A percentile compares a stretch with the other conserved stretches of the same genome.
Evolutionary conservation across 2,888 invertebrate species (phyloP).

Genomic region (Graphium colonna): DNA sequence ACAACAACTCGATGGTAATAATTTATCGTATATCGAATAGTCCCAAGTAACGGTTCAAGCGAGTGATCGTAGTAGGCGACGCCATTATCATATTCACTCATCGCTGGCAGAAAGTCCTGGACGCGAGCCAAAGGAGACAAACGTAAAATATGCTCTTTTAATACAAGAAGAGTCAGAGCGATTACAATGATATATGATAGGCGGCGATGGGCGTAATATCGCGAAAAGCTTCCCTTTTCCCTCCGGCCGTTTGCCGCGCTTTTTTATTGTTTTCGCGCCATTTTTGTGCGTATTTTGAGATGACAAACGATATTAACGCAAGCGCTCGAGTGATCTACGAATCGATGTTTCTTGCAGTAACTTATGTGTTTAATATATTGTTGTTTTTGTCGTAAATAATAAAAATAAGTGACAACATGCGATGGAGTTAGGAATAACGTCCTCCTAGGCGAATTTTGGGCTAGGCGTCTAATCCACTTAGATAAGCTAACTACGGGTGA

Average conservation of each 20-base stretch:
- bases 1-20: too few relatives aligned
- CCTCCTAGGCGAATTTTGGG: too few relatives aligned
- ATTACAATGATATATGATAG: constrained; percentile 47
- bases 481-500: too few relatives aligned
- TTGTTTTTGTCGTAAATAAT: too few relatives aligned
- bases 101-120: constrained; percentile 39
- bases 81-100: constrained; percentile 35
- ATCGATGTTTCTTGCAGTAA: too few relatives aligned
- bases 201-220: constrained; percentile 26
- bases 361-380: too few relatives aligned
- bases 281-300: constrained; percentile 15
- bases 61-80: constrained; percentile 13
- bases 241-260: too few relatives aligned
- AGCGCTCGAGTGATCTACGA: too few relatives aligned
- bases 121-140: constrained; percentile 37
- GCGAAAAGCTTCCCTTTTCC: constrained; percentile 30
- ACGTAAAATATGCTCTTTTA: constrained; percentile 50
- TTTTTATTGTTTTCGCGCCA: constrained; percentile 24
- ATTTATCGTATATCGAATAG: not conserved
- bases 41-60: constrained; percentile 3
- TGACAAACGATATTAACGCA: constrained; percentile 18
- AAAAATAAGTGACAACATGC: too few relatives aligned
- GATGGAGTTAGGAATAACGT: too few relatives aligned
- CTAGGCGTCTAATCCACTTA: too few relatives aligned
- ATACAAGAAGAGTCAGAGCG: constrained; percentile 47